A percentile compares a stretch with the other conserved stretches of the same genome.
Conservation (phyloP, 2,113 vertebrate genomes). For the Ictalurus punctatus region DNA sequence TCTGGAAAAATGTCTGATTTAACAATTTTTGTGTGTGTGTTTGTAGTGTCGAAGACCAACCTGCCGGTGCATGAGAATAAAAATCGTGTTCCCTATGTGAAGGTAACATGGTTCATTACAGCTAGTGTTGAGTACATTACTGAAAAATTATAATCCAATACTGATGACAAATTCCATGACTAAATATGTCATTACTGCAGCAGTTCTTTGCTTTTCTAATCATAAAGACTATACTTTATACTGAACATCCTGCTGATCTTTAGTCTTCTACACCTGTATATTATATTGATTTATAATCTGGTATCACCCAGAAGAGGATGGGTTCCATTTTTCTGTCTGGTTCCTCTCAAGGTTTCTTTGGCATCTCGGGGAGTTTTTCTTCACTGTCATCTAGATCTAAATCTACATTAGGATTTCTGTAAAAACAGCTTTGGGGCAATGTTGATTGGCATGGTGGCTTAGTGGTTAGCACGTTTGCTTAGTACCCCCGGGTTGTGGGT, state of each 20-base stretch:
- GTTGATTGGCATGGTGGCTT: neutral
- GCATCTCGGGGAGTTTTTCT: neutral
- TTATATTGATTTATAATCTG: neutral
- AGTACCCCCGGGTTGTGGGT: too few species aligned
- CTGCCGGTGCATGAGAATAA: constrained; percentile 87
- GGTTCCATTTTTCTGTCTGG: neutral
- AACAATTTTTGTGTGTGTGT: neutral
- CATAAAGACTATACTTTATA: neutral
- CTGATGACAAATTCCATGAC: neutral
- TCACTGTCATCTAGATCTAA: neutral
- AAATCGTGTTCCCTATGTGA: constrained; percentile 86
- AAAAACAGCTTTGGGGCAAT: neutral
- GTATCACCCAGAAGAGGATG: neutral
- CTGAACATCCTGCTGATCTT: neutral
- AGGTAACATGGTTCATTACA: constrained; percentile 67
- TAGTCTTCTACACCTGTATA: neutral
- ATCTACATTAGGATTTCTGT: neutral
- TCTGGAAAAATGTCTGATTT: neutral
- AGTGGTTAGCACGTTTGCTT: too few species aligned
- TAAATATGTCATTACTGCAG: neutral
- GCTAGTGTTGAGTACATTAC: neutral
- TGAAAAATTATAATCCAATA: neutral
- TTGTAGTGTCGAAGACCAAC: constrained; percentile 84
- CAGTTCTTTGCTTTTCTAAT: too few species aligned
- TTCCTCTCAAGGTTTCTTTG: neutral